A percentile compares a stretch with the other conserved stretches of the same genome.
Conservation (phyloP, 2,888 invertebrate genomes). For the Drosophila phalerata region DNA sequence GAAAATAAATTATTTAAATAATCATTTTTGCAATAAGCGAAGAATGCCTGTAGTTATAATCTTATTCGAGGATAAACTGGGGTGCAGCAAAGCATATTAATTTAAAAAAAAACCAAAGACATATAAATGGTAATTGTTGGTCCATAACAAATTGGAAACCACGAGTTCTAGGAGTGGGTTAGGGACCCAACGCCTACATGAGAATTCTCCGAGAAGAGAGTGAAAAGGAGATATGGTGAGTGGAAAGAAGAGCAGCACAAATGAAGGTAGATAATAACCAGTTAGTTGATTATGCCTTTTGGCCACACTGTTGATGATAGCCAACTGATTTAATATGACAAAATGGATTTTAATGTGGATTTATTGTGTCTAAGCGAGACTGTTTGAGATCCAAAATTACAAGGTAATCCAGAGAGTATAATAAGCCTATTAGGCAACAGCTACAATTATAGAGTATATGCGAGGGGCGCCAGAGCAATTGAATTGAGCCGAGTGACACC, state of each 20-base stretch:
- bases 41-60: neutral
- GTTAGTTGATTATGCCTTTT: conserved; percentile 25
- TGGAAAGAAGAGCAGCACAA: neutral
- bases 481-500: conserved; percentile 50
- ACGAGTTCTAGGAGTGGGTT: conserved; percentile 7
- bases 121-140: conserved; percentile 5
- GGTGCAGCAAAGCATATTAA: conserved; percentile 6
- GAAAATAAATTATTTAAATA: no score
- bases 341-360: conserved; percentile 45
- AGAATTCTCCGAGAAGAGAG: neutral
- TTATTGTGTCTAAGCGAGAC: conserved; percentile 34
- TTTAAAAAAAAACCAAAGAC: neutral
- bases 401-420: conserved; percentile 42
- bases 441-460: conserved; percentile 36
- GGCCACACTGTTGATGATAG: conserved; percentile 34
- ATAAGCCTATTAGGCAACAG: conserved; percentile 59
- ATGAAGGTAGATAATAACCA: conserved; percentile 14
- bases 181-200: conserved; percentile 16
- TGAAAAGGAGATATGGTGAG: neutral
- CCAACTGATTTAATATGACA: conserved; percentile 43
- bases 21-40: neutral
- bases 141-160: conserved; percentile 18
- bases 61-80: neutral
- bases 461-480: conserved; percentile 44
- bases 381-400: conserved; percentile 23